Conservation (phyloP, 2,113 vertebrate species). For the Tyto alba region DNA sequence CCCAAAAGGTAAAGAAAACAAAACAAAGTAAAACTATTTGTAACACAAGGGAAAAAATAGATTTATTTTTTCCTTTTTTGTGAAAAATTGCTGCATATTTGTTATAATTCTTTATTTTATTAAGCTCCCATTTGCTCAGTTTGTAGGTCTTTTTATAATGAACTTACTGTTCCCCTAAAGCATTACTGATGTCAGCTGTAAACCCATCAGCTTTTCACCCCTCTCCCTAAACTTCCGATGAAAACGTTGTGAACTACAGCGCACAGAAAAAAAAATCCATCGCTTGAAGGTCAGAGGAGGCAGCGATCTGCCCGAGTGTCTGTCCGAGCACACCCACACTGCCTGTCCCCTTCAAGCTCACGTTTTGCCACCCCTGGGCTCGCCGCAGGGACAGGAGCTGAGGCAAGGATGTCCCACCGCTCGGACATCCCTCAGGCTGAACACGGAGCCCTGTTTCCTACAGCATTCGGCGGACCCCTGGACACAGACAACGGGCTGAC, state of each 20-base stretch:
- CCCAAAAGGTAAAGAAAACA: not conserved
- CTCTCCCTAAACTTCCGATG: not conserved
- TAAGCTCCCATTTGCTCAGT: not conserved
- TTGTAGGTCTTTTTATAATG: not conserved
- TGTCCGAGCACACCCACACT: fast-evolving
- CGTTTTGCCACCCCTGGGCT: not conserved
- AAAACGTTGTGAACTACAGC: not conserved
- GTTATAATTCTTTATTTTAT: not conserved
- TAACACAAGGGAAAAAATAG: not conserved
- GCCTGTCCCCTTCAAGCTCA: not conserved
- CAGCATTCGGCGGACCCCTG: not conserved
- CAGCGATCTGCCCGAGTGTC: fast-evolving
- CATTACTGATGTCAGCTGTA: not conserved
- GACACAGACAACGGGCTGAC: not conserved
- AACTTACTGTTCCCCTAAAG: not conserved
- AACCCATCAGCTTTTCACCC: not conserved
- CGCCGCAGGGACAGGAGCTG: too few species aligned
- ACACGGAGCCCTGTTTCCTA: not conserved
- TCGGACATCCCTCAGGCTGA: fast-evolving
- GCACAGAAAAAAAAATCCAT: not conserved
- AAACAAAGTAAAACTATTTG: not conserved
- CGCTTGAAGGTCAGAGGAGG: not conserved
- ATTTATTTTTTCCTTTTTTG: not conserved
- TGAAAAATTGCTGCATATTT: not conserved
- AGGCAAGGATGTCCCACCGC: not conserved